These are phyloP conservation scores for Eilema depressum DNA, from an alignment of 2,888 invertebrate genomes.

Conservation along the genomic window DNA sequence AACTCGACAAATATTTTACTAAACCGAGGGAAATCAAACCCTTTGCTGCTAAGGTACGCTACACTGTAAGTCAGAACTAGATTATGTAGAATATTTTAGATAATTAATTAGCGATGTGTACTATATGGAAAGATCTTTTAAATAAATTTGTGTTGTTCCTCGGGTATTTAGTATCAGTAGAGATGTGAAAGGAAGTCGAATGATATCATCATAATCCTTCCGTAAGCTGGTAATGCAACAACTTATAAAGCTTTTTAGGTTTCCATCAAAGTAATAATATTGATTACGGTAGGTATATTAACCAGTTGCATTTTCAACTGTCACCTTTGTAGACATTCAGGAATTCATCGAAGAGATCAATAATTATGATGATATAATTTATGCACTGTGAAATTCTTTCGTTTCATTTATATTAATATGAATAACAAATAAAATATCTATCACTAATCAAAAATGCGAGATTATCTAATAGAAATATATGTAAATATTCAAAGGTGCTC, in stretches of 20 bases:
- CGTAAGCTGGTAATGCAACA: not conserved
- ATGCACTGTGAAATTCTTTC: slow-evolving; percentile 46
- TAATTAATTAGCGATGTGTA: too few relatives aligned
- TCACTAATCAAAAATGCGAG: slow-evolving; percentile 29
- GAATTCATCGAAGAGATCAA: slow-evolving; percentile 18
- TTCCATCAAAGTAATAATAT: not conserved
- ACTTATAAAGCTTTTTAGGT: not conserved
- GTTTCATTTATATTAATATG: slow-evolving; percentile 36
- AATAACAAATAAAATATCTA: slow-evolving; percentile 30
- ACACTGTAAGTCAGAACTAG: slow-evolving; percentile 61
- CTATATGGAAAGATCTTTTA: not conserved
- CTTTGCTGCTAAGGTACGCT: slow-evolving; percentile 75
- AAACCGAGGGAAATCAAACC: slow-evolving; percentile 75
- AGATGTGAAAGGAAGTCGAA: not conserved
- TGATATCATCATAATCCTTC: too few relatives aligned
- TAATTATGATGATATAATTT: slow-evolving; percentile 39
- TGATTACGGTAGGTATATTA: not conserved
- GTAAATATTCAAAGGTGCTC: slow-evolving; percentile 28
- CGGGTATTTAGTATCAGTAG: not conserved
- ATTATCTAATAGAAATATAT: slow-evolving; percentile 41
- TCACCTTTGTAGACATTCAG: not conserved
- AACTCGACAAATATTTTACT: slow-evolving; percentile 79
- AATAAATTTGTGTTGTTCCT: not conserved
- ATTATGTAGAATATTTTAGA: not conserved
- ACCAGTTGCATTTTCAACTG: not conserved